Percentiles rank a stretch among this genome's conserved stretches.
These are phyloP conservation scores for Temnopleurus reevesii DNA, from an alignment of 53 echinoderm and acorn worm species.

Conservation along the genomic window DNA sequence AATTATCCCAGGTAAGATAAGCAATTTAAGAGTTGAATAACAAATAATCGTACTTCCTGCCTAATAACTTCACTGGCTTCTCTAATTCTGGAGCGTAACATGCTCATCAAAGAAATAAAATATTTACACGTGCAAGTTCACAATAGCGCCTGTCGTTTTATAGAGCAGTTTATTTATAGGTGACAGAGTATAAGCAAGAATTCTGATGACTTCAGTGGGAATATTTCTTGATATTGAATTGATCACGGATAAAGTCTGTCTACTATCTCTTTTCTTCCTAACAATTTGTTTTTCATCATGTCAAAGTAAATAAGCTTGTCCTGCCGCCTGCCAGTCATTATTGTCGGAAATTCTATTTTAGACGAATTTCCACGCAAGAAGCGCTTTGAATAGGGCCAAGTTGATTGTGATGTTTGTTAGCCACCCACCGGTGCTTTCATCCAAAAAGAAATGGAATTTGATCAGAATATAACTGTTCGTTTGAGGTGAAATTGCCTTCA, in stretches of 20 bases:
- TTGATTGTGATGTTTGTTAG: constrained; percentile 17
- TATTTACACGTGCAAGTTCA: neutral
- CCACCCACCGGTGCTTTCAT: constrained; percentile 28
- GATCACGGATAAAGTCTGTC: constrained; percentile 9
- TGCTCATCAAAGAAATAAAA: constrained; percentile 3
- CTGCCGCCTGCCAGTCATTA: neutral
- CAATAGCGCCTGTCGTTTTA: neutral
- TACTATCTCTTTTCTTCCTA: neutral
- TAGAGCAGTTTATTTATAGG: neutral
- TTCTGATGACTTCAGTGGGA: neutral
- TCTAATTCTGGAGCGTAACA: neutral
- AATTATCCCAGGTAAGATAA: neutral
- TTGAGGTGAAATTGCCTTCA: neutral
- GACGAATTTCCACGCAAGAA: neutral
- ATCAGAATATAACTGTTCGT: constrained; percentile 43
- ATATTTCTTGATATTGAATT: neutral
- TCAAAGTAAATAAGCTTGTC: constrained; percentile 20
- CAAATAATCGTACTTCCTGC: neutral
- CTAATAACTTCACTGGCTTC: neutral
- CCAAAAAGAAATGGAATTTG: constrained; percentile 20
- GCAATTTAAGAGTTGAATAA: neutral
- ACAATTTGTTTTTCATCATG: constrained; percentile 16
- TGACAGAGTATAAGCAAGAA: neutral
- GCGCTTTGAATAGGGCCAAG: neutral
- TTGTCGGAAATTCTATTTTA: constrained; percentile 7